These are phyloP conservation scores for Pogoniulus pusillus DNA, from an alignment of 2,797 vertebrate genomes.

Conservation along the genomic window DNA sequence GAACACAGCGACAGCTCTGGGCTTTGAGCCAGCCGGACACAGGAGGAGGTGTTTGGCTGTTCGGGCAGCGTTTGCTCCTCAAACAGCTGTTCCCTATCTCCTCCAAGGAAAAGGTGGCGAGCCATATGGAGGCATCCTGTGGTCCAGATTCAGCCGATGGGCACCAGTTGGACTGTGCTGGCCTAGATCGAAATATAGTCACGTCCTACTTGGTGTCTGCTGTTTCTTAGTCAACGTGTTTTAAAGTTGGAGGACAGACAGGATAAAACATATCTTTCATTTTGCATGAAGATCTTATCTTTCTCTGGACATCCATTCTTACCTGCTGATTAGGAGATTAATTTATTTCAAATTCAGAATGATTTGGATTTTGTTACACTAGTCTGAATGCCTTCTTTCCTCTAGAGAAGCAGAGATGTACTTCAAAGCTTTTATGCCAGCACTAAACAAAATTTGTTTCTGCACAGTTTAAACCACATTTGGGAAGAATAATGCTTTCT, in stretches of 20 bases:
- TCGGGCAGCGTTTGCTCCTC: conserved; percentile 57
- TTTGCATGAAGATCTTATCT: conserved; percentile 15
- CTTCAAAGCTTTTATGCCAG: conserved; percentile 21
- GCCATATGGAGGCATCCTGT: conserved; percentile 67
- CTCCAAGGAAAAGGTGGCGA: conserved; percentile 66
- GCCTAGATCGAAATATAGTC: not conserved
- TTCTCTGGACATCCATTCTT: not conserved
- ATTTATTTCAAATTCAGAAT: conserved; percentile 57
- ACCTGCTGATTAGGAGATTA: conserved; percentile 34
- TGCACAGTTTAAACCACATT: conserved; percentile 48
- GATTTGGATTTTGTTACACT: conserved; percentile 22
- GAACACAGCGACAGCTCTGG: conserved; percentile 42
- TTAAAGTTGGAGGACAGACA: conserved; percentile 14
- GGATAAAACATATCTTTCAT: conserved; percentile 19
- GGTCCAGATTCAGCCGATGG: conserved; percentile 50
- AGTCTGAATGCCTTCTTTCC: not conserved
- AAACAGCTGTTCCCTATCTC: conserved; percentile 66
- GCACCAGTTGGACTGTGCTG: conserved; percentile 38
- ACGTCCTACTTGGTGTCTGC: conserved; percentile 12
- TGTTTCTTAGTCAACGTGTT: conserved; percentile 18
- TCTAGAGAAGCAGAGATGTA: conserved; percentile 16
- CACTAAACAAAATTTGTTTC: conserved; percentile 58
- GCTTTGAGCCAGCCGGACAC: conserved; percentile 63
- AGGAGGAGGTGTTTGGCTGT: conserved; percentile 61
- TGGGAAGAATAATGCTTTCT: conserved; percentile 57